Evolutionary conservation across 1,140 invertebrate genomes (phyloP), one percentile per base, ranked within the genome.

Genomic region (Parasteatoda tepidariorum): DNA sequence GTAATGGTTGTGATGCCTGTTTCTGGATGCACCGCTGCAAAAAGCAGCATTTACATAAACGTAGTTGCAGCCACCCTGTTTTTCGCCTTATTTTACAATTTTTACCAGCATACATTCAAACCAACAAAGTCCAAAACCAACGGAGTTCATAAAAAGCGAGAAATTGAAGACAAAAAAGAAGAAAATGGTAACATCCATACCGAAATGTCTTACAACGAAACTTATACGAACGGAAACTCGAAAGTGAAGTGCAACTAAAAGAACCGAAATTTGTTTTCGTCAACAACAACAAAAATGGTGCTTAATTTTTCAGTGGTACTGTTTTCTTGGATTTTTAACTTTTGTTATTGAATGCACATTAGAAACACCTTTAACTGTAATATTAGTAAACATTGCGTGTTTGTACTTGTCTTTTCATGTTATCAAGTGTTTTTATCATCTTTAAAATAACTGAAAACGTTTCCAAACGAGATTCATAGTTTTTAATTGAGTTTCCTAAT

Each of bases 41-140:
- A 83, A 67, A 34, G 57, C 5, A 83, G 57, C 38, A 26, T 74
- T 5, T 74, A 55, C 57, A 83, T 83, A 28, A 83, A 83, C 22
- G 38, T 73, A 11, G n/a, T 33, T 4, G 33, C 26, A 0, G 81
- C 81, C 3, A 41, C 7, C 18, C 26, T 83, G 1, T 83, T 83
- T 22, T 73, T 83, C n/a, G 38, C 41, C n/a, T 22, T 83, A 0
- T 83, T 83, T 61, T 83, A 83, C 61, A 83, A 83, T 13, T 83
- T 83, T 30, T 83, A 83, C 61, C 33, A 55, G 22, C 30, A 13
- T 18, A 54, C 81, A 0, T 83, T 83, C 59, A 66, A 61, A n/a
- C 55, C 78, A 3, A 33, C 55, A 13, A 61, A 59, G 26, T 7
- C 30, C 3, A 31, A 67, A n/a, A 64, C 15, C 7, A 30, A 38